phyloP scores from a whole-genome alignment of 2,113 vertebrate genomes.

The Phyllostomus discolor region DNA sequence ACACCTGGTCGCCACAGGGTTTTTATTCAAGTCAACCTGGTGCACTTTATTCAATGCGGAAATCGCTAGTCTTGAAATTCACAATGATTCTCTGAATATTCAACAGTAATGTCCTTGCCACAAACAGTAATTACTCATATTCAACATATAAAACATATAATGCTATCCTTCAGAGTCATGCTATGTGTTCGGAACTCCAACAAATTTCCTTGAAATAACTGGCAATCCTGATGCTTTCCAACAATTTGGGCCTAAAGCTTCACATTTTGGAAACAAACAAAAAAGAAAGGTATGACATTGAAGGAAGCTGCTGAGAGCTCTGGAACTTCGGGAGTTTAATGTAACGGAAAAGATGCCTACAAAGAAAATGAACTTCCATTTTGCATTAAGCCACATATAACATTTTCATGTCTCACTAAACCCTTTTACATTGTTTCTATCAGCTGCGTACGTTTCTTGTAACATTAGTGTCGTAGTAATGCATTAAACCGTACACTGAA shows the following conservation, averaged over 20 bases:
- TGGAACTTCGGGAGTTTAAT: conserved; percentile 61
- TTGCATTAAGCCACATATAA: neutral
- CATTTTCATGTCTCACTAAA: neutral
- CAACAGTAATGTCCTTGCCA: conserved; percentile 71
- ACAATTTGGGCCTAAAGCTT: conserved; percentile 83
- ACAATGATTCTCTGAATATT: conserved; percentile 75
- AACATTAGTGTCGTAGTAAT: neutral
- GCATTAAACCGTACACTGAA: neutral
- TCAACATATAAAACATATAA: conserved; percentile 66
- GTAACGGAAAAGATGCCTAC: conserved; percentile 41
- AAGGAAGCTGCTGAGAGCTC: conserved; percentile 70
- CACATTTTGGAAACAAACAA: conserved; percentile 76
- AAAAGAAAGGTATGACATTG: conserved; percentile 51
- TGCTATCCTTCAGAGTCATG: conserved; percentile 73
- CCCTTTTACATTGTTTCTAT: neutral
- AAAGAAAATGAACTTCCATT: conserved; percentile 46
- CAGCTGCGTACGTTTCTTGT: neutral
- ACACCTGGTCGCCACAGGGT: conserved; percentile 32
- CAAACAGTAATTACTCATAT: conserved; percentile 67
- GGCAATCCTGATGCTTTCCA: conserved; percentile 61
- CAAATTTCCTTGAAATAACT: conserved; percentile 69
- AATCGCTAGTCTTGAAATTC: conserved; percentile 77
- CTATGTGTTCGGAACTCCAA: conserved; percentile 76
- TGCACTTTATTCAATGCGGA: conserved; percentile 56
- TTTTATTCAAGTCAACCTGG: conserved; percentile 60